phyloP scores from a whole-genome alignment of 2,113 vertebrate genomes.

The Grantiella picta region DNA sequence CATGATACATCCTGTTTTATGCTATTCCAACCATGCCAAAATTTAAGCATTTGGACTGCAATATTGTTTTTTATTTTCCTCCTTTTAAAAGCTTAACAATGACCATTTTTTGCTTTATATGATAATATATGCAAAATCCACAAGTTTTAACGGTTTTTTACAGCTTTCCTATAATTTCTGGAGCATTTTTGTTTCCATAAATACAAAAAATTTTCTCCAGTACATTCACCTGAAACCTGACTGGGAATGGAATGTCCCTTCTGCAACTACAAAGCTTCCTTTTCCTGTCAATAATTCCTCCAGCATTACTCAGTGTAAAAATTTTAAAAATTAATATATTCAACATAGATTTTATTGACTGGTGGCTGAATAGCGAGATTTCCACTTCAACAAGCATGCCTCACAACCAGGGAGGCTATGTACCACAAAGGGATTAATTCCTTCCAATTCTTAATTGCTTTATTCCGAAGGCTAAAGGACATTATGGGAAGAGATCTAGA shows the following conservation, averaged over 20 bases:
- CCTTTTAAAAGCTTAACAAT: neutral
- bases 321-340: neutral
- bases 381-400: neutral
- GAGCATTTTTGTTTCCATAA: neutral
- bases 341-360: neutral
- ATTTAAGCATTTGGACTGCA: neutral
- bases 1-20: neutral
- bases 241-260: neutral
- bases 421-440: neutral
- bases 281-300: neutral
- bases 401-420: neutral
- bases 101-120: neutral
- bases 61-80: neutral
- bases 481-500: neutral
- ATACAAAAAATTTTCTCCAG: neutral
- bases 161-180: neutral
- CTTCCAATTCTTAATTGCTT: fast-evolving
- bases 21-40: neutral
- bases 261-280: neutral
- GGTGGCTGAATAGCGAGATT: neutral
- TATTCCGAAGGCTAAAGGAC: neutral
- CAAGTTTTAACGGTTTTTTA: neutral
- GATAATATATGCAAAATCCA: neutral
- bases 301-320: neutral
- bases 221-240: neutral